These are phyloP conservation scores for Vultur gryphus DNA, from an alignment of 2,797 vertebrate genomes.

Conservation along the genomic window DNA sequence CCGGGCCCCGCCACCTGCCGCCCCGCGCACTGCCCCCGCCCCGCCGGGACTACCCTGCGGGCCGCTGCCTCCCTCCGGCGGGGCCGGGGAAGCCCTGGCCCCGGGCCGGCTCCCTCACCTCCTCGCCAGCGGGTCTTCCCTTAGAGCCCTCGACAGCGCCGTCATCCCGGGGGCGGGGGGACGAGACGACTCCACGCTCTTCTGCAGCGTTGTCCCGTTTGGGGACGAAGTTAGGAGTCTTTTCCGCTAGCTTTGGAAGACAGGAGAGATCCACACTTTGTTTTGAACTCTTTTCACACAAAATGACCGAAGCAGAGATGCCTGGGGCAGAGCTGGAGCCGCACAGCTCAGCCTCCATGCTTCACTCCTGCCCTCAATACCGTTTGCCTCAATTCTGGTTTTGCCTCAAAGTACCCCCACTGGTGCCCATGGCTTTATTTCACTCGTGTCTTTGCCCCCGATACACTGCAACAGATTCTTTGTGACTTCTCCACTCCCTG, in stretches of 20 bases:
- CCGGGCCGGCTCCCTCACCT: neutral
- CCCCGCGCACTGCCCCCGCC: neutral
- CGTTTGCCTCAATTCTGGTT: fast-evolving
- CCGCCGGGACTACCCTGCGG: neutral
- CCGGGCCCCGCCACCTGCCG: neutral
- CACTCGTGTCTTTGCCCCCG: neutral
- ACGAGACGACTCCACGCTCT: fast-evolving
- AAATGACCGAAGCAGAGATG: neutral
- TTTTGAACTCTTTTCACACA: neutral
- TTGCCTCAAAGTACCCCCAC: too few species aligned
- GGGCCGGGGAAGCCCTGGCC: neutral
- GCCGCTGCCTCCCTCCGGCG: neutral
- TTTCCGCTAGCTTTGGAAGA: neutral
- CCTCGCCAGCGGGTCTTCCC: fast-evolving
- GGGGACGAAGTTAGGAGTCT: neutral
- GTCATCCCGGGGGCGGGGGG: too few species aligned
- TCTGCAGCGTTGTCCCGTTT: neutral
- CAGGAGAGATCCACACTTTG: fast-evolving
- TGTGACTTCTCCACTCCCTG: fast-evolving
- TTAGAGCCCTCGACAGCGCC: neutral
- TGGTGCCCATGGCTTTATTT: fast-evolving
- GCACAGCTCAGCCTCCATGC: fast-evolving
- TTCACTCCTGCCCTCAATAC: too few species aligned
- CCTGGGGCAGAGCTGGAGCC: neutral
- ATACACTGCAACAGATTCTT: fast-evolving